Evolutionary conservation across 2,797 vertebrate genomes (phyloP).

Genomic region (Thamnophis elegans): DNA sequence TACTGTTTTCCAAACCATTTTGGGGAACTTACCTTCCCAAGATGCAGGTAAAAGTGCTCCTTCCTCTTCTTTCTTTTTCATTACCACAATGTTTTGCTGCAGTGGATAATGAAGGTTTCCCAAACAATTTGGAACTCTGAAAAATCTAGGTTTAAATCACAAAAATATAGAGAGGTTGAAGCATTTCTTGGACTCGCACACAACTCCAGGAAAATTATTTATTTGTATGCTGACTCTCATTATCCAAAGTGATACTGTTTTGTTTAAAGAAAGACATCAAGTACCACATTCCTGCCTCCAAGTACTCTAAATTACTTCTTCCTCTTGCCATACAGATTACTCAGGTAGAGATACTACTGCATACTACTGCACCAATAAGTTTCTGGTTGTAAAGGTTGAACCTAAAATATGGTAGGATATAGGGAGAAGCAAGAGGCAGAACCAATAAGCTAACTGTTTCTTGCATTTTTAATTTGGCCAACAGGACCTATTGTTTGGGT

Average conservation of each 20-base stretch:
- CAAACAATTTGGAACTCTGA: not conserved
- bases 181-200: not conserved
- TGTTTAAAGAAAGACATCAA: not conserved
- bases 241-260: not conserved
- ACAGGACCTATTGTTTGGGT: not conserved
- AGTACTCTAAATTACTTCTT: not conserved
- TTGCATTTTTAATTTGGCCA: not conserved
- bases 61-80: not conserved
- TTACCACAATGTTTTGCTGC: not conserved
- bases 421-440: not conserved
- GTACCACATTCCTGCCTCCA: not conserved
- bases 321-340: not conserved
- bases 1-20: not conserved
- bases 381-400: not conserved
- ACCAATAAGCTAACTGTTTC: not conserved
- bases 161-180: not conserved
- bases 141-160: not conserved
- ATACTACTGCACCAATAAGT: not conserved
- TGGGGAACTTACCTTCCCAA: not conserved
- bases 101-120: not conserved
- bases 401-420: not conserved
- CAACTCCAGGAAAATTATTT: not conserved
- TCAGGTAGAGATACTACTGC: not conserved
- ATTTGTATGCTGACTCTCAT: not conserved
- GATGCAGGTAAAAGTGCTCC: not conserved